A percentile compares a stretch with the other conserved stretches of the same genome.
These are phyloP conservation scores for Papilio demoleus DNA, from an alignment of 2,888 invertebrate genomes.

Conservation along the genomic window DNA sequence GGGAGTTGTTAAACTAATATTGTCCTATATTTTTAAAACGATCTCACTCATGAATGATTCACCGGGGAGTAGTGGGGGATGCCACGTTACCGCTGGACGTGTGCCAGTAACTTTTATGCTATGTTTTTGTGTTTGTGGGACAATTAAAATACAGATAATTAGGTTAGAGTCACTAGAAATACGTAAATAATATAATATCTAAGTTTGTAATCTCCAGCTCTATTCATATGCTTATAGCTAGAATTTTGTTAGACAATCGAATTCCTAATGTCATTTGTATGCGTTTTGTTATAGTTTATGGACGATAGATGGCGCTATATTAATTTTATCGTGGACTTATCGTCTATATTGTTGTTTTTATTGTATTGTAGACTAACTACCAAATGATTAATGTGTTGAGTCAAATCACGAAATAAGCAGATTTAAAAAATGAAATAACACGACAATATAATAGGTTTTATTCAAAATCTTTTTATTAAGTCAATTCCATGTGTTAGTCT, in stretches of 20 bases:
- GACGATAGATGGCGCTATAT: too few relatives aligned
- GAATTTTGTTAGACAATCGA: too few relatives aligned
- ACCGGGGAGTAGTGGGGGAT: neutral
- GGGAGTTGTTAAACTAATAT: neutral
- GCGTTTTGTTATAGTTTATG: too few relatives aligned
- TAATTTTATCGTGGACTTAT: too few relatives aligned
- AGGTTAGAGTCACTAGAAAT: neutral
- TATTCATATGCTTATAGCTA: too few relatives aligned
- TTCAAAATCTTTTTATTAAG: neutral
- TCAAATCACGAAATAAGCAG: too few relatives aligned
- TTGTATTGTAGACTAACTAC: too few relatives aligned
- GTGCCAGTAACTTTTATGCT: slow-evolving; percentile 28
- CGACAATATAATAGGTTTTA: neutral
- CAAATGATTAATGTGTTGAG: too few relatives aligned
- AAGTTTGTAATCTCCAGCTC: too few relatives aligned
- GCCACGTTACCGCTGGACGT: slow-evolving; percentile 7
- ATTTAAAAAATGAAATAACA: neutral
- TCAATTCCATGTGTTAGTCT: neutral
- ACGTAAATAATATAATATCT: too few relatives aligned
- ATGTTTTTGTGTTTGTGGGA: neutral
- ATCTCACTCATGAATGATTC: slow-evolving; percentile 36
- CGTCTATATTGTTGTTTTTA: too few relatives aligned
- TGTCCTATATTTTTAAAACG: slow-evolving; percentile 23
- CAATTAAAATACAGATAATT: slow-evolving; percentile 7
- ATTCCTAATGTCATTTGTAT: too few relatives aligned